Conservation (phyloP, 2,797 vertebrate genomes). For the Acanthurus lineatus region DNA sequence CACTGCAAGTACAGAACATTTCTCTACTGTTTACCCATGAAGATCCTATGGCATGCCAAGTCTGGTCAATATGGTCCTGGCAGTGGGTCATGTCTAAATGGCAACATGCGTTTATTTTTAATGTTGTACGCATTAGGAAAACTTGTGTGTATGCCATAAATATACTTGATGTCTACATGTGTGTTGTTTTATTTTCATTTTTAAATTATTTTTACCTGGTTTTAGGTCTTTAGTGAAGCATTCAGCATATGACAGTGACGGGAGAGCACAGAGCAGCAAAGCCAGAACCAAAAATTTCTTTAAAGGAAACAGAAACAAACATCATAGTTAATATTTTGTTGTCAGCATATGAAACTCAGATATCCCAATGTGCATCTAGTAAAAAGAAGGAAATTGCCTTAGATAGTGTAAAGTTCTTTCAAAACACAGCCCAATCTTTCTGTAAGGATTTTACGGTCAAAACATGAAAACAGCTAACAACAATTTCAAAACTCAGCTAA, state of each 20-base stretch:
- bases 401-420: too few relatives aligned
- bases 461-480: not conserved
- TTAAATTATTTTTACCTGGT: slow-evolving; percentile 37
- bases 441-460: not conserved
- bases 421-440: not conserved
- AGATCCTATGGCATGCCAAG: slow-evolving; percentile 49
- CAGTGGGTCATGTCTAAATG: slow-evolving; percentile 59
- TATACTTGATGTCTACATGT: not conserved
- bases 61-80: slow-evolving; percentile 36
- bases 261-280: slow-evolving; percentile 66
- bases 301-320: slow-evolving; percentile 23
- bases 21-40: slow-evolving; percentile 63
- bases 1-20: not conserved
- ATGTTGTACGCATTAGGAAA: not conserved
- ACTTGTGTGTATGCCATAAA: not conserved
- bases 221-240: rapidly evolving
- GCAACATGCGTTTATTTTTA: not conserved
- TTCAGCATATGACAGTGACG: slow-evolving; percentile 31
- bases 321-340: slow-evolving; percentile 6
- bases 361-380: not conserved
- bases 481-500: not conserved
- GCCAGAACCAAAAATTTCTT: slow-evolving; percentile 66
- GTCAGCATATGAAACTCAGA: not conserved
- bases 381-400: not conserved
- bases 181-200: too few relatives aligned